These are phyloP conservation scores for Hypolimnas misippus DNA, from an alignment of 2,888 invertebrate genomes.

Conservation along the genomic window DNA sequence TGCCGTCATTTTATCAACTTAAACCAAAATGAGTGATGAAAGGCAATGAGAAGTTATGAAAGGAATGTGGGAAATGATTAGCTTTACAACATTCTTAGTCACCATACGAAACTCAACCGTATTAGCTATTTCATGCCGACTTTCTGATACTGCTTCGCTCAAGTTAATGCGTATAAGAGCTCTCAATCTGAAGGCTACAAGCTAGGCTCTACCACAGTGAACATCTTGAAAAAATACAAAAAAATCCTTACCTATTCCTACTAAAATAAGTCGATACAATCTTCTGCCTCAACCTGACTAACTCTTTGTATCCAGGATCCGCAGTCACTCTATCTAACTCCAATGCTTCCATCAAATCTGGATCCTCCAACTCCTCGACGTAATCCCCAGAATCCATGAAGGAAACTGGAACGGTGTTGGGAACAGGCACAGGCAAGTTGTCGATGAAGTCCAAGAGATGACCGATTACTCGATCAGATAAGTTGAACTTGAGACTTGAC, in stretches of 20 bases:
- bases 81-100: too few relatives aligned
- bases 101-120: too few relatives aligned
- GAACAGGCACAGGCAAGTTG: constrained; percentile 73
- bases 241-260: constrained; percentile 58
- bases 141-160: too few relatives aligned
- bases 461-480: constrained; percentile 89
- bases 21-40: too few relatives aligned
- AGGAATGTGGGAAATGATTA: too few relatives aligned
- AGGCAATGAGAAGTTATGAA: too few relatives aligned
- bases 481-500: constrained; percentile 88
- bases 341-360: constrained; percentile 57
- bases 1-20: too few relatives aligned
- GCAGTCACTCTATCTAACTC: constrained; percentile 61
- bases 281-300: constrained; percentile 70
- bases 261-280: constrained; percentile 74
- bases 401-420: constrained; percentile 76
- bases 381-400: constrained; percentile 76
- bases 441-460: constrained; percentile 86
- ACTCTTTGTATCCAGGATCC: constrained; percentile 69
- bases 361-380: constrained; percentile 62
- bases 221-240: not conserved
- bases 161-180: too few relatives aligned
- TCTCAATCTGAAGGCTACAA: too few relatives aligned
- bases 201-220: too few relatives aligned
- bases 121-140: too few relatives aligned